These are phyloP conservation scores for Ennomos quercinarius DNA, from an alignment of 2,888 invertebrate genomes.

Conservation along the genomic window DNA sequence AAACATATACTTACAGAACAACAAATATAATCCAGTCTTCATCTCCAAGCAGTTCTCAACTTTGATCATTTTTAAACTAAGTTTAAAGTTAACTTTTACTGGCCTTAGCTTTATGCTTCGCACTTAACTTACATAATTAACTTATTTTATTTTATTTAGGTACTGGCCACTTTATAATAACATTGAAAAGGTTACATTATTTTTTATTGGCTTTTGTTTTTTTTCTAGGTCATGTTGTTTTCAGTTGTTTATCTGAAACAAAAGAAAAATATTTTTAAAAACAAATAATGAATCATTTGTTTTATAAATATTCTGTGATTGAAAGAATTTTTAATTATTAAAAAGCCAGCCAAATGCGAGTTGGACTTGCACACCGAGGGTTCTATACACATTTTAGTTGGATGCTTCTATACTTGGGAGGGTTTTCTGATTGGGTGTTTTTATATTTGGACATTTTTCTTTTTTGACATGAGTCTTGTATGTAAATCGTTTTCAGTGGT, in stretches of 20 bases:
- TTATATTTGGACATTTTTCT: too few species aligned
- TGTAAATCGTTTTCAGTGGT: too few species aligned
- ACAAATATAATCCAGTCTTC: conserved; percentile 12
- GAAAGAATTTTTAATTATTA: too few species aligned
- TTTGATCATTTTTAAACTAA: conserved; percentile 19
- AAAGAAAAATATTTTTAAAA: conserved; percentile 13
- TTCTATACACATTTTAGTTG: too few species aligned
- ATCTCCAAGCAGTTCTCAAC: conserved; percentile 1
- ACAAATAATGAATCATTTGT: neutral
- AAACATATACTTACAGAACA: conserved; percentile 32
- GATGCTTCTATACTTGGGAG: too few species aligned
- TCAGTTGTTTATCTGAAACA: conserved; percentile 31
- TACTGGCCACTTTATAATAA: conserved; percentile 34
- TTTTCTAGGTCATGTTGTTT: conserved; percentile 12
- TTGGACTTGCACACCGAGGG: too few species aligned
- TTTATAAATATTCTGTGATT: too few species aligned
- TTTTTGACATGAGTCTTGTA: too few species aligned
- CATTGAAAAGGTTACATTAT: conserved; percentile 28
- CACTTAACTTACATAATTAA: conserved; percentile 29
- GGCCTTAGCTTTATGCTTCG: conserved; percentile 40
- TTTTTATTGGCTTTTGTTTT: neutral
- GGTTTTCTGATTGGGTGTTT: too few species aligned
- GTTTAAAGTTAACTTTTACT: conserved; percentile 22
- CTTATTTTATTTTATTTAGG: conserved; percentile 6
- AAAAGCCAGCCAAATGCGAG: too few species aligned